Conservation (phyloP, 2,888 invertebrate genomes). For the Scaptomyza flava region DNA sequence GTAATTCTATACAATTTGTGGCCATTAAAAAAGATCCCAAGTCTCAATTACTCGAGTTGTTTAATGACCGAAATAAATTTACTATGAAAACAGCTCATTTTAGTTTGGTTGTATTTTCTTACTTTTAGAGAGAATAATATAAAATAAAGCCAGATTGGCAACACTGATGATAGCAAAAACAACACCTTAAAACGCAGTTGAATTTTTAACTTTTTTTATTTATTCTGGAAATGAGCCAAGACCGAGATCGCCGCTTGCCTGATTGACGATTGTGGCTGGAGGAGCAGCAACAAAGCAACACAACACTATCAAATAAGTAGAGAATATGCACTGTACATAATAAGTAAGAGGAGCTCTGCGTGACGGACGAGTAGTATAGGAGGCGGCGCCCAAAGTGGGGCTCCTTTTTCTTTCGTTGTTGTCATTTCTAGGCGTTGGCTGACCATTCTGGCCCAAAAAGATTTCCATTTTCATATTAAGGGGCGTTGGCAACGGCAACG, state of each 20-base stretch:
- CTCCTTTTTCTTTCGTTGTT: constrained; percentile 42
- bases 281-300: constrained; percentile 7
- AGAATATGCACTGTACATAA: constrained; percentile 28
- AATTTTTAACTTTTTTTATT: constrained; percentile 36
- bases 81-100: background rate
- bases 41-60: background rate
- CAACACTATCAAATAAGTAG: background rate
- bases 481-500: constrained; percentile 43
- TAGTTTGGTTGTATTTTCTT: background rate
- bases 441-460: constrained; percentile 40
- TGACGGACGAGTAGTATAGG: constrained; percentile 43
- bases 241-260: constrained; percentile 21
- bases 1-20: constrained; percentile 1
- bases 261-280: constrained; percentile 35
- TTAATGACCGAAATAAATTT: background rate
- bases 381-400: constrained; percentile 42
- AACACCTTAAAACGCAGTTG: constrained; percentile 21
- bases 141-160: constrained; percentile 3
- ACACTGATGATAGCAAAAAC: background rate
- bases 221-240: constrained; percentile 42
- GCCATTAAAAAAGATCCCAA: background rate
- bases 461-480: constrained; percentile 46
- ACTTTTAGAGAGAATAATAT: background rate
- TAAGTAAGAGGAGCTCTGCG: constrained; percentile 53
- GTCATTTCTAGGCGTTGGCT: constrained; percentile 67